Evolutionary conservation across 2,797 vertebrate genomes (phyloP), one percentile per base, ranked within the genome.

Genomic region (Saxicola maurus): DNA sequence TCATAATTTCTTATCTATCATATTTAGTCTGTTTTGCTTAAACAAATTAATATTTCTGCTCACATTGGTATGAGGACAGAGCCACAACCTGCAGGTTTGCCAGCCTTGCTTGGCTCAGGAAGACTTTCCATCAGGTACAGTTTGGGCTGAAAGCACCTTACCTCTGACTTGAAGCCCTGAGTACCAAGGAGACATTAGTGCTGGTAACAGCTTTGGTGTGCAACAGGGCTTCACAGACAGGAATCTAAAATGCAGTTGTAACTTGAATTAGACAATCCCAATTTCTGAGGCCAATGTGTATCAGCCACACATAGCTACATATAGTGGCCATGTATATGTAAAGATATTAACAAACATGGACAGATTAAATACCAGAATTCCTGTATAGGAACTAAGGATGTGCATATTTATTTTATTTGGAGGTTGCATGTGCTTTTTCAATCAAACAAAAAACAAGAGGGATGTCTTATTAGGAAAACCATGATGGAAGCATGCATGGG

Each of bases 361-460:
- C 6, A 40, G 10, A 35, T 56, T 56, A 66, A 89, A 66, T 43
- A 9, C 17, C 31, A 65, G 19, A 80, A 78, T 85, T 82, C 71
- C 27, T 62, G 5, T 46, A 10, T 4, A 53, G 11, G 23, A 69
- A 38, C 11, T 48, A 60, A 59, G 9, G 17, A 35, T 11, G 3
- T 38, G 16, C 20, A 9, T 62, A 37, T 71, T 91, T 76, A 38
- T 80, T 91, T 74, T 77, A 64, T 83, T 83, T 90, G 66, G 80
- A 89, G 35, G 27, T 64, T 89, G 38, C 20, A 8, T 5, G 3
- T 30, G 35, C 18, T 56, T 73, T 76, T 73, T 82, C 69, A 87
- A 83, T 81, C 40, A 79, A 66, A 52, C 10, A 53, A 38, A 90
- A 91, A 16, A 2, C 25, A 91, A 23, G 24, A 46, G 16, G 31